A percentile compares a stretch with the other conserved stretches of the same genome.
phyloP scores from a whole-genome alignment of 2,888 invertebrate species.

The Acanthosepion esculentum region DNA sequence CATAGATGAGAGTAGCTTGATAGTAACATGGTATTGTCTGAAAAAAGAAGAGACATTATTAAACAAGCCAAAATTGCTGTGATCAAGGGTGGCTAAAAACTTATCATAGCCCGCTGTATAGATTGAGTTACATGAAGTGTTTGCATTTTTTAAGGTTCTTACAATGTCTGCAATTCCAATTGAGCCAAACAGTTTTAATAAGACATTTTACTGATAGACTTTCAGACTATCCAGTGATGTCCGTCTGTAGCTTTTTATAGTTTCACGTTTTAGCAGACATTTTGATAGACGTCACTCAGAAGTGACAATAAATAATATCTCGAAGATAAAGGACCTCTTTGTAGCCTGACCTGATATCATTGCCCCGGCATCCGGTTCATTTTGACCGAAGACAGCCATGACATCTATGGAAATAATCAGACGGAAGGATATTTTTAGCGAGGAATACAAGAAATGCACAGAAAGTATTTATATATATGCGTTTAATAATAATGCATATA shows the following conservation, averaged over 20 bases:
- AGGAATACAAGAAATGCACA: background rate
- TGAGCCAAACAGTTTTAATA: background rate
- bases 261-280: background rate
- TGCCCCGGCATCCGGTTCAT: background rate
- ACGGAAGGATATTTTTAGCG: background rate
- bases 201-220: conserved; percentile 2
- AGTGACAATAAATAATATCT: background rate
- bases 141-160: background rate
- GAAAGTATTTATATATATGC: too few relatives aligned
- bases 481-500: too few relatives aligned
- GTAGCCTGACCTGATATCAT: background rate
- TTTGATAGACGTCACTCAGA: background rate
- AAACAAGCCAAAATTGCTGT: too few relatives aligned
- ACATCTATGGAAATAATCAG: background rate
- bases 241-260: background rate
- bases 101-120: too few relatives aligned
- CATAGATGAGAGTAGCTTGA: too few relatives aligned
- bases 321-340: background rate
- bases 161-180: background rate
- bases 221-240: background rate
- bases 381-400: background rate
- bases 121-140: too few relatives aligned
- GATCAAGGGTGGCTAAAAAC: too few relatives aligned
- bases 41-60: too few relatives aligned
- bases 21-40: too few relatives aligned